Evolutionary conservation across 2,113 vertebrate genomes (phyloP).

Genomic region (Neofelis nebulosa): DNA sequence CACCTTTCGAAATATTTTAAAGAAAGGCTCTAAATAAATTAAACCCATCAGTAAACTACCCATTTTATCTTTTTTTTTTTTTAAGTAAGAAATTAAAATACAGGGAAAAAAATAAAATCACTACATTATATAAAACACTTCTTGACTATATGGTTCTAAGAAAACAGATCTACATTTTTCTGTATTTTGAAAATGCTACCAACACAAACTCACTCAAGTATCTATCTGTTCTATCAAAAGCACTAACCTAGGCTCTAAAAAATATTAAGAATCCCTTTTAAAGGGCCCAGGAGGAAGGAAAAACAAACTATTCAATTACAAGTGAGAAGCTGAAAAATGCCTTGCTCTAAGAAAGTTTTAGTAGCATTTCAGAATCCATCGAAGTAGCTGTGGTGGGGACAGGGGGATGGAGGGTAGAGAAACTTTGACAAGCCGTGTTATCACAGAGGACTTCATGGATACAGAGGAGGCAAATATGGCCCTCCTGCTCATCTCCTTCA

Average conservation of each 20-base stretch:
- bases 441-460: neutral
- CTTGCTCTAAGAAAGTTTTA: neutral
- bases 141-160: neutral
- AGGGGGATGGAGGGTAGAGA: neutral
- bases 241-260: neutral
- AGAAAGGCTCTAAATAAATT: conserved; percentile 4
- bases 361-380: neutral
- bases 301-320: neutral
- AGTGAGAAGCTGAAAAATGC: neutral
- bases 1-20: neutral
- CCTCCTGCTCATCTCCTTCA: neutral
- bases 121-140: conserved; percentile 19
- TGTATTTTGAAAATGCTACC: neutral
- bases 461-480: neutral
- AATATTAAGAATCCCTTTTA: neutral
- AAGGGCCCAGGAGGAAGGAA: neutral
- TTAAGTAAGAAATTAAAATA: neutral
- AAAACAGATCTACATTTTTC: neutral
- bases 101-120: neutral
- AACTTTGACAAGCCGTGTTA: neutral
- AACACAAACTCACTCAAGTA: neutral
- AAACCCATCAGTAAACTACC: neutral
- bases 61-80: neutral
- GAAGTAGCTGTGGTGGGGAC: neutral
- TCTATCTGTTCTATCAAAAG: neutral